These are phyloP conservation scores for Galeopterus variegatus DNA, from an alignment of 2,113 vertebrate species.

Conservation along the genomic window DNA sequence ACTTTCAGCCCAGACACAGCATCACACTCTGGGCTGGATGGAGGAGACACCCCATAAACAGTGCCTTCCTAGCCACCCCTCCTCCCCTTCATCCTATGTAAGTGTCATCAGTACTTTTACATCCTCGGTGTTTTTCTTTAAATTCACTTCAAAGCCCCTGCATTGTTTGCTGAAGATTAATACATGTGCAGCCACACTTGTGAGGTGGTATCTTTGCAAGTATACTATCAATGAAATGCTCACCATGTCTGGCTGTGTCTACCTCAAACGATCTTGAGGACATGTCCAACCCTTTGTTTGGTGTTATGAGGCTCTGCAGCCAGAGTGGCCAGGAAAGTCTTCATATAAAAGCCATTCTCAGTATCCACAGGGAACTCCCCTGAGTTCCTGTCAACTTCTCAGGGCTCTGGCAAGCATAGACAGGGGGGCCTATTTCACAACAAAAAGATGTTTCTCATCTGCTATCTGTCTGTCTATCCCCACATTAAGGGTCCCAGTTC, in stretches of 20 bases:
- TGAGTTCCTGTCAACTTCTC: background rate
- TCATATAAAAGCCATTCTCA: background rate
- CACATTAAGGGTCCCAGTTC: background rate
- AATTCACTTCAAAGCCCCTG: background rate
- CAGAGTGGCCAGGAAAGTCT: background rate
- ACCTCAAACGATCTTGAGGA: background rate
- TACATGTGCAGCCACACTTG: background rate
- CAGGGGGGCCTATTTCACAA: background rate
- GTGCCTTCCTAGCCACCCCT: background rate
- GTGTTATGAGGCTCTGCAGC: background rate
- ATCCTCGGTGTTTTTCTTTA: background rate
- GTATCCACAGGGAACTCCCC: background rate
- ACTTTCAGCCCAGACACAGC: background rate
- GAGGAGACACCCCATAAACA: fast-evolving
- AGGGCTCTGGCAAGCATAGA: background rate
- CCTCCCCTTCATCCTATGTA: background rate
- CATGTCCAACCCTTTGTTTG: background rate
- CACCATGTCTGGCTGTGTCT: fast-evolving
- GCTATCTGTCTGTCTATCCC: background rate
- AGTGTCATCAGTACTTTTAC: background rate
- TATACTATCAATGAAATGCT: fast-evolving
- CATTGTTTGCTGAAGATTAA: background rate
- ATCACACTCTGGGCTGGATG: background rate
- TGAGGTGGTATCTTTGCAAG: background rate
- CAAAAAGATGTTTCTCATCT: background rate